Evolutionary conservation across 2,888 invertebrate genomes (phyloP), one percentile per base, ranked within the genome.

Genomic region (Andrena minutula): DNA sequence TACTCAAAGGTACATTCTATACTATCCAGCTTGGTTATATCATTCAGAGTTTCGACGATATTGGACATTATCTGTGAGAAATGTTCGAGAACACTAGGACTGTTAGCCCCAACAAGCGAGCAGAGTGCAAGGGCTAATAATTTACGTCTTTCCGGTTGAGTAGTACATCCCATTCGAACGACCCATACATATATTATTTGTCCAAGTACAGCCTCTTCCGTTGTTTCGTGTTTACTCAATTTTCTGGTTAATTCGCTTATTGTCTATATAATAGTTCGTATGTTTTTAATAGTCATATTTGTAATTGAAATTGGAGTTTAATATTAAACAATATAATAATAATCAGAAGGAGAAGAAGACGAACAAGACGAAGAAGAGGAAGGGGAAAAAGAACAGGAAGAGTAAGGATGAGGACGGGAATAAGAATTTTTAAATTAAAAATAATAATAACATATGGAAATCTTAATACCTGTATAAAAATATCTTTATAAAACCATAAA

Each of bases 91-190:
- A 98, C 96, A 30, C 89, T 83, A 0, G 96, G 94, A 91, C 96
- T 97, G 90, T 96, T 96, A 61, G 96, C 95, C 64, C 97, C 96
- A 78, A 97, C 94, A 65, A 97, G 93, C 66, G 96, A 96, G 8
- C 95, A 95, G 73, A 95, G 90, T 10, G 95, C 96, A 56, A 97
- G 94, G n/a, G 96, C 97, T 94, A 98, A 95, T 41, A 99, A 95
- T 94, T 99, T 99, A 90, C 97, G 96, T 93, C 97, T 96, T 91
- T 98, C 97, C 8, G 96, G 95, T 87, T 97, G 97, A 0, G 97
- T 96, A 2, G 98, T 96, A 71, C 96, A 94, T 53, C 97, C 96
- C 96, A 98, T 97, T 93, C 96, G 97, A 83, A 96, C 96, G 7
- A 97, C 95, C 97, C 98, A 98, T 0, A 96, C 95, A 86, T 96